phyloP scores from a whole-genome alignment of 30 jellyfish, hydroid and myxozoan species.

The Chrysaora quinquecirrha region DNA sequence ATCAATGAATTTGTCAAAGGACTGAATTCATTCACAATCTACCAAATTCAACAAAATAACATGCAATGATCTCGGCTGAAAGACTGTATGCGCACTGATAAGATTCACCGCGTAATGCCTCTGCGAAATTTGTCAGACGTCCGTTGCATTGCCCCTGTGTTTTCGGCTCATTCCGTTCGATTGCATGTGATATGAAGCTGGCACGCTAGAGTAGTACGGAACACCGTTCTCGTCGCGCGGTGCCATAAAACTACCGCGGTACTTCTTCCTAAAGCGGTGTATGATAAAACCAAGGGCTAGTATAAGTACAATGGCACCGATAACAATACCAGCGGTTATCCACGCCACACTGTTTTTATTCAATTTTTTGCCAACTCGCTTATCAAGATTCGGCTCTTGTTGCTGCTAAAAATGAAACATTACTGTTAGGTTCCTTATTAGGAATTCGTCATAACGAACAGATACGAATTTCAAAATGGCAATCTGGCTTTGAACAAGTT shows the following conservation, averaged over 20 bases:
- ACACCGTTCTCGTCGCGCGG: conserved; percentile 77
- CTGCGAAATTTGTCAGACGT: too few species aligned
- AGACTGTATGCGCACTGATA: too few species aligned
- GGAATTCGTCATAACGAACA: too few species aligned
- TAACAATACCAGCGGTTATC: conserved; percentile 71
- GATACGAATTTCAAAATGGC: too few species aligned
- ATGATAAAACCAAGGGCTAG: conserved; percentile 40
- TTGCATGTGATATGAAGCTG: conserved; percentile 52
- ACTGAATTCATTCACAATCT: too few species aligned
- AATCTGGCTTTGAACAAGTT: too few species aligned
- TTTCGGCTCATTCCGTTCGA: conserved; percentile 42
- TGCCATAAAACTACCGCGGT: conserved; percentile 76
- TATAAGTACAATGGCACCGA: conserved; percentile 50
- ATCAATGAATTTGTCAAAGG: too few species aligned
- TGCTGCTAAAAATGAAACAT: conserved; percentile 17
- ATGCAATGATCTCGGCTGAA: too few species aligned
- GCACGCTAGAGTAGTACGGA: conserved; percentile 66
- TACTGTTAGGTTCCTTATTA: too few species aligned
- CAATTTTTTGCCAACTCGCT: conserved; percentile 32
- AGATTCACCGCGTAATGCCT: too few species aligned
- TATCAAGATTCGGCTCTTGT: conserved; percentile 23
- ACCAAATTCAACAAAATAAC: too few species aligned
- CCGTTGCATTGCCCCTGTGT: conserved; percentile 59
- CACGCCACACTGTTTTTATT: conserved; percentile 65
- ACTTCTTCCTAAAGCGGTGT: conserved; percentile 58